phyloP scores from a whole-genome alignment of 2,113 vertebrate genomes.

The Caranx melampygus region DNA sequence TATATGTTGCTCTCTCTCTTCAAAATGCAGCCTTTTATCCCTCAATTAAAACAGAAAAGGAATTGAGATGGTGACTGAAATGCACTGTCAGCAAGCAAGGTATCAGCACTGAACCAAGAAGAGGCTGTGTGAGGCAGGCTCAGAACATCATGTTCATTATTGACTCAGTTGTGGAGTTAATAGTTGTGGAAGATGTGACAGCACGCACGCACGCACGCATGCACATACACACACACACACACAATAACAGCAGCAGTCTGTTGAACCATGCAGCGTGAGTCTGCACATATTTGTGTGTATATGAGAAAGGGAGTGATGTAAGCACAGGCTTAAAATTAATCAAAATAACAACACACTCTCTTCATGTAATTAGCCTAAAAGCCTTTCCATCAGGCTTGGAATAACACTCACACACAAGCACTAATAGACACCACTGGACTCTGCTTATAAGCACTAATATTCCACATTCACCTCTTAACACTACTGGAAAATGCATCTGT shows the following conservation, averaged over 20 bases:
- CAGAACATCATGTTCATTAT: constrained; percentile 46
- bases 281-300: constrained; percentile 24
- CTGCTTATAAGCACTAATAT: constrained; percentile 41
- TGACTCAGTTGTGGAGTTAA: constrained; percentile 35
- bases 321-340: constrained; percentile 53
- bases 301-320: constrained; percentile 1
- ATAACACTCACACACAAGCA: constrained; percentile 21
- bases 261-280: not conserved
- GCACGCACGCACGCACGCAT: constrained; percentile 6
- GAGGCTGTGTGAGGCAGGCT: constrained; percentile 7
- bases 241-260: not conserved
- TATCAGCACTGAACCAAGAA: constrained; percentile 23
- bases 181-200: constrained; percentile 12
- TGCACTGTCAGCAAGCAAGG: constrained; percentile 19
- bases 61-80: constrained; percentile 13
- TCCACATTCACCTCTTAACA: constrained; percentile 58
- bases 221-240: constrained; percentile 12
- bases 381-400: constrained; percentile 70
- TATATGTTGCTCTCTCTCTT: not conserved
- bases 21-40: not conserved
- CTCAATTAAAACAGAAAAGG: constrained; percentile 32
- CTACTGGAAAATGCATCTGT: constrained; percentile 46
- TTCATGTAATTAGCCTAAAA: constrained; percentile 79
- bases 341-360: constrained; percentile 52
- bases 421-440: constrained; percentile 50